A percentile compares a stretch with the other conserved stretches of the same genome.
These are phyloP conservation scores for Ennomos quercinarius DNA, from an alignment of 2,888 invertebrate species.

Conservation along the genomic window DNA sequence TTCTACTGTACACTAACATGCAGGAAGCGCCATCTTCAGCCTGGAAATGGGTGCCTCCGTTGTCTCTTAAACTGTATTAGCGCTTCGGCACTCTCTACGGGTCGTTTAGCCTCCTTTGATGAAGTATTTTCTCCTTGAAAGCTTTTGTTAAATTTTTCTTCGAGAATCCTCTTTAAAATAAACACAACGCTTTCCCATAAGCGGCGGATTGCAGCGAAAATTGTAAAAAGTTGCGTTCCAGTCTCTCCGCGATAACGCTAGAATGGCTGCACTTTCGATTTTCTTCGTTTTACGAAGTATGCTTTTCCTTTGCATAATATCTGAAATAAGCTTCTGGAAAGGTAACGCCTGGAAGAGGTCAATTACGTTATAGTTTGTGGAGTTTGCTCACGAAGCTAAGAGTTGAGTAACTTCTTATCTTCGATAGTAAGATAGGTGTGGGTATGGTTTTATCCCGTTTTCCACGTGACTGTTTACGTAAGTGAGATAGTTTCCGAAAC, in stretches of 20 bases:
- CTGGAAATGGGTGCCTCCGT: conserved; percentile 53
- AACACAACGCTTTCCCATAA: conserved; percentile 55
- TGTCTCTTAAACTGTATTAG: conserved; percentile 74
- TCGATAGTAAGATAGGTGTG: too few relatives aligned
- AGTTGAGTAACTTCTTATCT: too few relatives aligned
- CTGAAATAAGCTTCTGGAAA: conserved; percentile 2
- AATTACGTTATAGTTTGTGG: too few relatives aligned
- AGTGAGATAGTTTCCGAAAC: too few relatives aligned
- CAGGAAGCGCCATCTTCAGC: conserved; percentile 34
- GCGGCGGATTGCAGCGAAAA: conserved; percentile 53
- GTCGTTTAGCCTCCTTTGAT: conserved; percentile 75
- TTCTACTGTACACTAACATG: conserved; percentile 42
- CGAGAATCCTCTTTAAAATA: conserved; percentile 66
- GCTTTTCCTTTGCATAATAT: conserved; percentile 9
- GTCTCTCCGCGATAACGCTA: conserved; percentile 30
- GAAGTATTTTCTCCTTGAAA: conserved; percentile 78
- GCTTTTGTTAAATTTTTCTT: conserved; percentile 74
- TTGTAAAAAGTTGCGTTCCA: conserved; percentile 45
- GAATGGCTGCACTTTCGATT: conserved; percentile 31
- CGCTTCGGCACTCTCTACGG: conserved; percentile 64
- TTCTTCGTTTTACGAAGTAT: conserved; percentile 26
- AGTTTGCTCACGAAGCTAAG: too few relatives aligned
- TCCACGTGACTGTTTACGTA: too few relatives aligned
- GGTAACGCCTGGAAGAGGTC: neutral
- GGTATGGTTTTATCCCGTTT: too few relatives aligned